Evolutionary conservation across 2,113 vertebrate species (phyloP).

Genomic region (Brachionichthys hirsutus): DNA sequence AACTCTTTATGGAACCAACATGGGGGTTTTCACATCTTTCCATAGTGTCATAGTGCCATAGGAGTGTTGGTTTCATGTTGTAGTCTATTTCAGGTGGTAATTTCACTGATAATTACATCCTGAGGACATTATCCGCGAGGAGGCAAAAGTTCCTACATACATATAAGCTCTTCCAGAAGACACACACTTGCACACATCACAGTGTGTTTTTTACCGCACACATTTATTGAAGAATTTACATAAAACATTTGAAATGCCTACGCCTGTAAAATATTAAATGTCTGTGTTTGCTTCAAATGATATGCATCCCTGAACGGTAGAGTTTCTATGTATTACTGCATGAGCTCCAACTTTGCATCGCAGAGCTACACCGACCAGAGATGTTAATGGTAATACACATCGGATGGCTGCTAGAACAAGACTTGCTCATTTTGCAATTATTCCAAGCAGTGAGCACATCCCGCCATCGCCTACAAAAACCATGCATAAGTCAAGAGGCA

Average conservation of each 20-base stretch:
- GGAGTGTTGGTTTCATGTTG: too few relatives aligned
- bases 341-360: slow-evolving; percentile 31
- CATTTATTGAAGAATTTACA: slow-evolving; percentile 1
- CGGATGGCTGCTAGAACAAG: slow-evolving; percentile 50
- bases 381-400: slow-evolving; percentile 42
- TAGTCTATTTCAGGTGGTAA: too few relatives aligned
- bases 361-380: slow-evolving; percentile 38
- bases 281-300: slow-evolving; percentile 36
- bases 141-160: too few relatives aligned
- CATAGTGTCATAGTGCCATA: too few relatives aligned
- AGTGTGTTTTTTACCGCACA: neutral
- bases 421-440: slow-evolving; percentile 57
- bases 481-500: slow-evolving; percentile 52
- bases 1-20: too few relatives aligned
- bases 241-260: slow-evolving; percentile 4
- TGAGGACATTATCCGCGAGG: too few relatives aligned
- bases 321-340: slow-evolving; percentile 34
- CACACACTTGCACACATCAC: neutral
- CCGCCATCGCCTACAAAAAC: slow-evolving; percentile 25
- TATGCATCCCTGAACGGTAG: slow-evolving; percentile 35
- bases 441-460: slow-evolving; percentile 45
- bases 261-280: slow-evolving; percentile 43
- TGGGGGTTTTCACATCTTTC: too few relatives aligned
- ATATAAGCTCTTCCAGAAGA: neutral
- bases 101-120: too few relatives aligned